phyloP scores from a whole-genome alignment of 1,140 invertebrate species.

The Drosophila repleta region DNA sequence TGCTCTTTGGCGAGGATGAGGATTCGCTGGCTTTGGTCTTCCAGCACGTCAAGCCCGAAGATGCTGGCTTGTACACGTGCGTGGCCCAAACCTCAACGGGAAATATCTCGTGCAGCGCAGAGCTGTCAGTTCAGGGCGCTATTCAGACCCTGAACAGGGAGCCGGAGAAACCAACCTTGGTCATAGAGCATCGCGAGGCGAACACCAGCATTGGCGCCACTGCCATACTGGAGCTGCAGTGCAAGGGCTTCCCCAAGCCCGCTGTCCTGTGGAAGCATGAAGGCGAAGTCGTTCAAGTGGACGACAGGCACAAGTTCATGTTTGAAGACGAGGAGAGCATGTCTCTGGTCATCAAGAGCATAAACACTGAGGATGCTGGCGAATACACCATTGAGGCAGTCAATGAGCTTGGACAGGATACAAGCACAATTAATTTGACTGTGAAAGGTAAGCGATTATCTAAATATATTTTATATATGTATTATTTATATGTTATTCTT shows the following conservation, averaged over 20 bases:
- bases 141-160: constrained; percentile 92
- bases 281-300: constrained; percentile 91
- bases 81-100: constrained; percentile 96
- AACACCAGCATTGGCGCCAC: constrained; percentile 93
- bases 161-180: constrained; percentile 91
- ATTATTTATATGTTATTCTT: constrained; percentile 69
- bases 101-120: constrained; percentile 96
- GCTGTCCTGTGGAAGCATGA: constrained; percentile 95
- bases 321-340: constrained; percentile 97
- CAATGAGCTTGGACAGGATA: constrained; percentile 95
- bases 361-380: constrained; percentile 92
- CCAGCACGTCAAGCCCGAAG: constrained; percentile 96
- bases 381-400: constrained; percentile 92
- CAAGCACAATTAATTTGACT: constrained; percentile 89
- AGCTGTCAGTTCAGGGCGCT: constrained; percentile 94
- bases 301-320: constrained; percentile 92
- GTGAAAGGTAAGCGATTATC: constrained; percentile 86
- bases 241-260: constrained; percentile 97
- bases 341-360: constrained; percentile 95
- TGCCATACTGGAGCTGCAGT: constrained; percentile 97
- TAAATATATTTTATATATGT: neutral
- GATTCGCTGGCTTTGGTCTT: constrained; percentile 96
- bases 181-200: constrained; percentile 89
- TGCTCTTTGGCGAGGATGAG: constrained; percentile 95
- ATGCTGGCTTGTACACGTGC: constrained; percentile 97